Evolutionary conservation across 2,888 invertebrate species (phyloP).

Genomic region (Aphrophora alni): DNA sequence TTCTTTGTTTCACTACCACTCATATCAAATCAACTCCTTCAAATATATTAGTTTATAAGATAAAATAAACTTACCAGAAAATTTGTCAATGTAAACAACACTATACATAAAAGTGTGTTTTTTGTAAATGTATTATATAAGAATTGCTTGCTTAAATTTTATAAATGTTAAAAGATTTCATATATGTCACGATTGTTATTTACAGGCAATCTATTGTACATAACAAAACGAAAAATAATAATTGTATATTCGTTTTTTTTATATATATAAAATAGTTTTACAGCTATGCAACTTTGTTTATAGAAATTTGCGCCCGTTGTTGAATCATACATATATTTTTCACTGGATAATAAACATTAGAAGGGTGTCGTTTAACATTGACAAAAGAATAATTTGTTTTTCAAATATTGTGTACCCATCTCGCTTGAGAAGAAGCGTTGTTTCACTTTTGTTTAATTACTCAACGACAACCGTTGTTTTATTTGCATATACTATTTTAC

Average conservation of each 20-base stretch:
- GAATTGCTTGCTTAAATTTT: constrained; percentile 19
- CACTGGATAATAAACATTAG: no score
- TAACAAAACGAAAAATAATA: constrained; percentile 23
- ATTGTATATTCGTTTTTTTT: constrained; percentile 25
- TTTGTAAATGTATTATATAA: background rate
- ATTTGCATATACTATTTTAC: no score
- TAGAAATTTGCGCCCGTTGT: no score
- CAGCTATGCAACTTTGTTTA: no score
- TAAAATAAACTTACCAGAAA: background rate
- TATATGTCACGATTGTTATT: constrained; percentile 23
- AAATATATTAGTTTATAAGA: background rate
- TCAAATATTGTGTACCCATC: no score
- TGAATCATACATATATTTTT: no score
- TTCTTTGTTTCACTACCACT: background rate
- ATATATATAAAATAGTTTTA: no score
- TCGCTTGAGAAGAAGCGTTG: no score
- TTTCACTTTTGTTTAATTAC: no score
- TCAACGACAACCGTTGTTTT: no score
- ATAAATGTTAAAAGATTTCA: constrained; percentile 26
- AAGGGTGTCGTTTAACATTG: no score
- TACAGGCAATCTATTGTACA: constrained; percentile 22
- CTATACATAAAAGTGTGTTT: background rate
- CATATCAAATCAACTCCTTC: background rate
- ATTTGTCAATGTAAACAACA: background rate
- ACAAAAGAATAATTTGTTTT: no score